phyloP scores from a whole-genome alignment of 2,888 invertebrate species.

The Apeira syringaria region DNA sequence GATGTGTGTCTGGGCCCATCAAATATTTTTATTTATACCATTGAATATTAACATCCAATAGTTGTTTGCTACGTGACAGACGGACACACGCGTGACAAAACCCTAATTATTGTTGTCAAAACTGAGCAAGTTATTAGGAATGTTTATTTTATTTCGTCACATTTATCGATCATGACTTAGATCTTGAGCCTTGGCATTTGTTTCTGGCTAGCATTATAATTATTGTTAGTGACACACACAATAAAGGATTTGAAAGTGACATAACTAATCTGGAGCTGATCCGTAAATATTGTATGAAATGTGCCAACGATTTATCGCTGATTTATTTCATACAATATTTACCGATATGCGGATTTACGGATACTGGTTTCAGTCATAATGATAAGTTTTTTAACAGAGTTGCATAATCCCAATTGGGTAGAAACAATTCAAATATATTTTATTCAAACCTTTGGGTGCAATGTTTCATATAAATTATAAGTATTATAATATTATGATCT shows the following conservation, averaged over 20 bases:
- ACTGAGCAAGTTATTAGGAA: constrained; percentile 53
- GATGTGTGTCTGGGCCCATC: constrained; percentile 55
- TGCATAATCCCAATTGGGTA: too few relatives aligned
- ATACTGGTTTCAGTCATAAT: too few relatives aligned
- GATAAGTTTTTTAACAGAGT: too few relatives aligned
- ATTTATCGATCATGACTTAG: constrained; percentile 22
- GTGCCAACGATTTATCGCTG: too few relatives aligned
- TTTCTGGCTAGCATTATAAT: constrained; percentile 15
- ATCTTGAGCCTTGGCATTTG: constrained; percentile 25
- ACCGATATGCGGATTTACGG: too few relatives aligned
- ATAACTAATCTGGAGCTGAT: neutral
- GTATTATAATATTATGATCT: too few relatives aligned
- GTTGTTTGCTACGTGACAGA: constrained; percentile 62
- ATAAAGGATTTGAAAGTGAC: constrained; percentile 6
- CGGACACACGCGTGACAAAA: constrained; percentile 66
- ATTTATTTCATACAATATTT: too few relatives aligned
- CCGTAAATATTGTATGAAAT: too few relatives aligned
- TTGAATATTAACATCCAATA: constrained; percentile 55
- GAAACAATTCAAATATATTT: too few relatives aligned
- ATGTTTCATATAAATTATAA: too few relatives aligned
- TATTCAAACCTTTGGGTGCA: too few relatives aligned
- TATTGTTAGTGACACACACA: constrained; percentile 9
- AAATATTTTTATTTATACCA: constrained; percentile 68
- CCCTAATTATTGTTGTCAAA: constrained; percentile 69
- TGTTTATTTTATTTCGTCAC: constrained; percentile 53